Conservation (phyloP, 1,140 invertebrate species). For the Bombus haemorrhoidalis region DNA sequence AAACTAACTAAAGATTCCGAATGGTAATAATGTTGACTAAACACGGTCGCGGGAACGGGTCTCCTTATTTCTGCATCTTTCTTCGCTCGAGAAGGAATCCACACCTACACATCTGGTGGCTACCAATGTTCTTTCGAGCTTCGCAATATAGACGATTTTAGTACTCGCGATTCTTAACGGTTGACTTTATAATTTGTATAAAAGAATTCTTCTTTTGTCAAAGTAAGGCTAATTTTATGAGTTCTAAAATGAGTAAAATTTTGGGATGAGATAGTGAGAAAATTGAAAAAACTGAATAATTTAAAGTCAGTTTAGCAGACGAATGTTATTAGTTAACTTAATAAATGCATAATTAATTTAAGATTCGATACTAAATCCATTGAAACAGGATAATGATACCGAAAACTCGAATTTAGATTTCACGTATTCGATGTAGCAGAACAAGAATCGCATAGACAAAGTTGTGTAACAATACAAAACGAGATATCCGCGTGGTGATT, state of each 20-base stretch:
- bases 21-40: constrained; percentile 55
- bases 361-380: too few relatives aligned
- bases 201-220: background rate
- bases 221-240: too few relatives aligned
- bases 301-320: too few relatives aligned
- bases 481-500: background rate
- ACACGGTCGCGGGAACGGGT: constrained; percentile 39
- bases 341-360: too few relatives aligned
- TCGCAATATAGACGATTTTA: background rate
- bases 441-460: background rate
- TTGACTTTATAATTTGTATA: background rate
- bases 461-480: background rate
- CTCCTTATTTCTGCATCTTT: constrained; percentile 33
- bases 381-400: too few relatives aligned
- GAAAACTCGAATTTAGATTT: too few relatives aligned
- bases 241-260: too few relatives aligned
- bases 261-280: too few relatives aligned
- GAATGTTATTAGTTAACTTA: too few relatives aligned
- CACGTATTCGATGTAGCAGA: background rate
- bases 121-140: background rate
- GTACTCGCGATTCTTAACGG: too few relatives aligned
- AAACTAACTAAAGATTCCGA: constrained; percentile 53
- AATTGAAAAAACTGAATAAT: too few relatives aligned
- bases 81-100: constrained; percentile 40
- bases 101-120: background rate